These are phyloP conservation scores for Ceuthmochares aereus DNA, from an alignment of 2,113 vertebrate species.

Conservation along the genomic window DNA sequence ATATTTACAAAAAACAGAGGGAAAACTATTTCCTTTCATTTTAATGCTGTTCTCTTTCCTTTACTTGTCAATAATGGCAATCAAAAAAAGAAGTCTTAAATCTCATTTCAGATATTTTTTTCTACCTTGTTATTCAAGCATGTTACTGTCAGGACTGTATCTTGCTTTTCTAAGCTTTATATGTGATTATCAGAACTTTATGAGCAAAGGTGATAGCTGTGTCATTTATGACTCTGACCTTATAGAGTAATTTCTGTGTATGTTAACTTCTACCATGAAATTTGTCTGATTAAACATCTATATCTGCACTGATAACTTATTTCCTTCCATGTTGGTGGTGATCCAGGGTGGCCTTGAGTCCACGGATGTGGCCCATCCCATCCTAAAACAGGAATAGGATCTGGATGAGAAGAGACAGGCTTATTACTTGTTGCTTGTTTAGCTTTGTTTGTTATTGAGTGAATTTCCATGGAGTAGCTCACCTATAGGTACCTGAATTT, in stretches of 20 bases:
- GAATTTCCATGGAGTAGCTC: background rate
- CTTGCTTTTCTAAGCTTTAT: background rate
- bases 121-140: background rate
- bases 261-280: background rate
- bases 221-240: background rate
- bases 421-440: background rate
- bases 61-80: background rate
- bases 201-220: background rate
- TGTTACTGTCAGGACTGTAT: background rate
- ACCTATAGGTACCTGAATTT: background rate
- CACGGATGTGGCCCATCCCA: background rate
- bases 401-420: background rate
- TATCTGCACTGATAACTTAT: background rate
- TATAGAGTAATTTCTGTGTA: background rate
- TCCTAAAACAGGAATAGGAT: background rate
- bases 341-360: background rate
- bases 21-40: background rate
- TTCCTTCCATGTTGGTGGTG: background rate
- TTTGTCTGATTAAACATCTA: background rate
- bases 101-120: background rate
- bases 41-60: background rate
- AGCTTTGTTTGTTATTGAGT: background rate
- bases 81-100: background rate
- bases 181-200: background rate
- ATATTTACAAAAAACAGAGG: background rate